phyloP scores from a whole-genome alignment of 2,113 vertebrate species.

The Carassius auratus region DNA sequence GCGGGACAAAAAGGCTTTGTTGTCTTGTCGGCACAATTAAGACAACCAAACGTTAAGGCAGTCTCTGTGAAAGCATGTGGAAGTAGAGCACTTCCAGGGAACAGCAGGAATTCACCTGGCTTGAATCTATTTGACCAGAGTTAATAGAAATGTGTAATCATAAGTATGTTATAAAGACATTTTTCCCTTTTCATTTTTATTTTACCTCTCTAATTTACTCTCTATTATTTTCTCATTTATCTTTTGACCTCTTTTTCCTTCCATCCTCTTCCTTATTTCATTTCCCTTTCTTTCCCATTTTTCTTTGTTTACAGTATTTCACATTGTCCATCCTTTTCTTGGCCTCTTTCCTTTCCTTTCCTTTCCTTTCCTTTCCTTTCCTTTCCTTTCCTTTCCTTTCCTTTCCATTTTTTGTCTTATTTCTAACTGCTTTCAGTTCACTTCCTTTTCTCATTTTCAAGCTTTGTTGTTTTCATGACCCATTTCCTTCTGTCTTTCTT shows the following conservation, averaged over 20 bases:
- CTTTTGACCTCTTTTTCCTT: background rate
- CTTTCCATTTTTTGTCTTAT: no score
- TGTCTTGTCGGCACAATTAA: conserved; percentile 22
- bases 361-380: no score
- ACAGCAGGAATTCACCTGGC: background rate
- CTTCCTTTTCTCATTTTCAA: no score
- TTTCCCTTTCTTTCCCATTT: background rate
- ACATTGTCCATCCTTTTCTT: background rate
- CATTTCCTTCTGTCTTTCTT: no score
- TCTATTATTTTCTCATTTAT: background rate
- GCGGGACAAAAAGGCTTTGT: conserved; percentile 40
- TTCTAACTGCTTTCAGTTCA: no score
- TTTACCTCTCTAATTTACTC: no score
- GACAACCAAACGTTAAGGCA: conserved; percentile 12
- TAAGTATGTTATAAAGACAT: background rate
- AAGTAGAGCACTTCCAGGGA: conserved; percentile 19
- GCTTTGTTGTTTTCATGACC: no score
- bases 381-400: no score
- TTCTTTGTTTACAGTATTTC: background rate
- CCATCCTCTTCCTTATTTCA: background rate
- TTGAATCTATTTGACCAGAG: background rate
- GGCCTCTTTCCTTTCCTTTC: no score
- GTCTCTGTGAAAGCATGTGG: background rate
- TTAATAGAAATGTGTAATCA: background rate
- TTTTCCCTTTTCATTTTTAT: background rate